Evolutionary conservation across 2,113 vertebrate genomes (phyloP).

Genomic region (Thoracochromis brauschi): DNA sequence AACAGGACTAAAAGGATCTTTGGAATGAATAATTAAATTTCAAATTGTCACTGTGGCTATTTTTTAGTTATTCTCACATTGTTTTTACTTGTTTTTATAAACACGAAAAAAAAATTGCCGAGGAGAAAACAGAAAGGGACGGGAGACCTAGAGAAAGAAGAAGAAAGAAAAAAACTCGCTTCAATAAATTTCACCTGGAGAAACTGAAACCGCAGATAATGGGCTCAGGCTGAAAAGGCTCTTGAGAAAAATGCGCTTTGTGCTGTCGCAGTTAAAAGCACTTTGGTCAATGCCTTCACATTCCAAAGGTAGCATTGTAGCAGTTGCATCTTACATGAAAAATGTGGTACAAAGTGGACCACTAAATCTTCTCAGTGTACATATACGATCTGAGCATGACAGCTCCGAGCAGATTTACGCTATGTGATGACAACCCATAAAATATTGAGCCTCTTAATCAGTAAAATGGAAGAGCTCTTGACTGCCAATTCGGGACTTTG

Average conservation of each 20-base stretch:
- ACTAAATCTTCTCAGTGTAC: slow-evolving; percentile 57
- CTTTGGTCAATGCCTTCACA: background rate
- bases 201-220: background rate
- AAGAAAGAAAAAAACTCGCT: background rate
- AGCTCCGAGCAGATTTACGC: slow-evolving; percentile 47
- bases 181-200: background rate
- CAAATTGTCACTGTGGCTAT: background rate
- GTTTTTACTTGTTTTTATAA: background rate
- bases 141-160: background rate
- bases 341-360: slow-evolving; percentile 47
- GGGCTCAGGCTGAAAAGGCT: background rate
- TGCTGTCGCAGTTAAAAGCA: background rate
- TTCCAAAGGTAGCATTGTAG: slow-evolving; percentile 19
- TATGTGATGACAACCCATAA: slow-evolving; percentile 50
- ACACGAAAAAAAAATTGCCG: background rate
- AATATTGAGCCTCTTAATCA: slow-evolving; percentile 61
- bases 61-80: background rate
- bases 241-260: background rate
- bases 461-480: slow-evolving; percentile 29
- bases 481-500: slow-evolving; percentile 51
- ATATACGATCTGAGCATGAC: slow-evolving; percentile 40
- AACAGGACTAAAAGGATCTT: background rate
- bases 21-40: background rate
- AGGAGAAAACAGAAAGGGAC: background rate
- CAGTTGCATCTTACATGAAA: slow-evolving; percentile 44